Evolutionary conservation across 2,113 vertebrate species (phyloP).

Genomic region (human (Homo sapiens)): GRCh38 chr20:24726001-24726500

Average conservation of each 20-base stretch:
- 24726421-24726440: background rate
- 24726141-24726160: background rate
- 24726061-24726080: background rate
- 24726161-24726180: no score
- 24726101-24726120: background rate
- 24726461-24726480: background rate
- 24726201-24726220: background rate
- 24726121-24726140: background rate
- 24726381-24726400: background rate
- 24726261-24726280: background rate
- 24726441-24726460: background rate
- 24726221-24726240: background rate
- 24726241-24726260: background rate
- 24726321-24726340: background rate
- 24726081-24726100: background rate
- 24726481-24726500: background rate
- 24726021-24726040: background rate
- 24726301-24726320: background rate
- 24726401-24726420: background rate
- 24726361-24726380: background rate
- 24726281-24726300: background rate
- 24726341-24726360: background rate
- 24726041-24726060: background rate
- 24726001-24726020: no score
- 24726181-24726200: background rate